These are phyloP conservation scores for Polyommatus iphigenia DNA, from an alignment of 2,888 invertebrate species.

Conservation along the genomic window DNA sequence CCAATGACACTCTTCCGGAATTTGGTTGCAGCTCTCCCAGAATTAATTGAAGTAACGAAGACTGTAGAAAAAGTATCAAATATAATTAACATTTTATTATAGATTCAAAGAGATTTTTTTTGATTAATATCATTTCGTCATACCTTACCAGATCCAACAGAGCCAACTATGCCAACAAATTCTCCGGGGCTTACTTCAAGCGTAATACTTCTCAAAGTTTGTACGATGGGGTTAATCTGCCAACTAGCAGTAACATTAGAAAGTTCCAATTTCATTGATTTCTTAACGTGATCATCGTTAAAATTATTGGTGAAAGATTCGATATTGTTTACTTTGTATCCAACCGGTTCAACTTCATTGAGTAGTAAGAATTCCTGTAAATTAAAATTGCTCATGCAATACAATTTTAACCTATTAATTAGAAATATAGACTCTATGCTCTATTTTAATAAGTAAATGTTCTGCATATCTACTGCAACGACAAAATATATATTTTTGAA, in stretches of 20 bases:
- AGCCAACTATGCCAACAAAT: conserved; percentile 84
- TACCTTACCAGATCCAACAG: conserved; percentile 86
- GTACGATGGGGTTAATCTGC: conserved; percentile 39
- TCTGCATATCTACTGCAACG: neutral
- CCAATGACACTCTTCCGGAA: conserved; percentile 80
- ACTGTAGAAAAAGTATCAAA: conserved; percentile 41
- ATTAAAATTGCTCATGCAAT: conserved; percentile 16
- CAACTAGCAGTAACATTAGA: conserved; percentile 39
- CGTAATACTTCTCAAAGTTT: conserved; percentile 76
- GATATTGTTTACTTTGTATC: conserved; percentile 54
- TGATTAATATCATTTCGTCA: neutral
- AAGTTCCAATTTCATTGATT: conserved; percentile 18
- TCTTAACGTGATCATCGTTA: conserved; percentile 24
- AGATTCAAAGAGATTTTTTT: neutral
- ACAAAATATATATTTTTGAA: neutral
- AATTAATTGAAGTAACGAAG: conserved; percentile 83
- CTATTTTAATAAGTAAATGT: neutral
- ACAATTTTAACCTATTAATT: neutral
- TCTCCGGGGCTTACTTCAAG: conserved; percentile 76
- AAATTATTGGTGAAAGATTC: neutral
- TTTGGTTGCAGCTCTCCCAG: conserved; percentile 85
- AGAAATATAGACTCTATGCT: neutral
- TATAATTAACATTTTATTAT: neutral
- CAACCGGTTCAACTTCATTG: conserved; percentile 59
- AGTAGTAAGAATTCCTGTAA: conserved; percentile 64